phyloP scores from a whole-genome alignment of 1,140 invertebrate genomes.

The Drosophila watanabei region DNA sequence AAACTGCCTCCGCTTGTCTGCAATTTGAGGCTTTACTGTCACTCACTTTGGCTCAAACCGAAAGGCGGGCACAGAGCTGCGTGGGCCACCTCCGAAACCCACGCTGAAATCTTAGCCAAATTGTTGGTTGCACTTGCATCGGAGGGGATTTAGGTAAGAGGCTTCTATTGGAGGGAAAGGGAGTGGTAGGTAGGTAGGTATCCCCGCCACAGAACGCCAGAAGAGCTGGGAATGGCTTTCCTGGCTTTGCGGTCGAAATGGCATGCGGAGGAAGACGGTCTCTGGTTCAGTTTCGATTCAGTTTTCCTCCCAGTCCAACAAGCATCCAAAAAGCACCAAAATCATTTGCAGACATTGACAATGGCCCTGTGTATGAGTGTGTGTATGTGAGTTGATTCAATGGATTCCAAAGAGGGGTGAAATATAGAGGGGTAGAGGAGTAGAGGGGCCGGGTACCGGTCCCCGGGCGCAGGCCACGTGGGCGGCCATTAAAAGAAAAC shows the following conservation, averaged over 20 bases:
- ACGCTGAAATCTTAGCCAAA: slow-evolving; percentile 75
- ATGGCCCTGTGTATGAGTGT: slow-evolving; percentile 37
- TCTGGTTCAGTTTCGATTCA: slow-evolving; percentile 15
- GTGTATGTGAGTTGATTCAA: slow-evolving; percentile 9
- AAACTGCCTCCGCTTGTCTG: slow-evolving; percentile 58
- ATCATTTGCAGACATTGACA: slow-evolving; percentile 67
- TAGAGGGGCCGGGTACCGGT: neutral
- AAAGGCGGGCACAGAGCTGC: slow-evolving; percentile 39
- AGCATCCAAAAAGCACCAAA: slow-evolving; percentile 27
- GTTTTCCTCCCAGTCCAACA: slow-evolving; percentile 10
- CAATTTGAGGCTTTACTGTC: slow-evolving; percentile 79
- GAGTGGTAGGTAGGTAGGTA: slow-evolving; percentile 6
- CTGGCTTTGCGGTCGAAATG: slow-evolving; percentile 59
- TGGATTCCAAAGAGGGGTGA: slow-evolving; percentile 15
- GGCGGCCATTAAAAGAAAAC: slow-evolving; percentile 68
- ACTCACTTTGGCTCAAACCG: slow-evolving; percentile 48
- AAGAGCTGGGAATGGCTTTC: slow-evolving; percentile 42
- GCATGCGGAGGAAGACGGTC: slow-evolving; percentile 36
- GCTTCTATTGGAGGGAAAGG: neutral
- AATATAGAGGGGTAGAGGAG: neutral
- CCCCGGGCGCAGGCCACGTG: slow-evolving; percentile 36
- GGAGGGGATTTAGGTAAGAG: slow-evolving; percentile 2
- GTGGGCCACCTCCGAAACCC: slow-evolving; percentile 54
- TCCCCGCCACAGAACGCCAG: slow-evolving; percentile 45
- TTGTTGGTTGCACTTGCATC: slow-evolving; percentile 70